phyloP scores from a whole-genome alignment of 2,797 vertebrate genomes.

The Anas bernieri region DNA sequence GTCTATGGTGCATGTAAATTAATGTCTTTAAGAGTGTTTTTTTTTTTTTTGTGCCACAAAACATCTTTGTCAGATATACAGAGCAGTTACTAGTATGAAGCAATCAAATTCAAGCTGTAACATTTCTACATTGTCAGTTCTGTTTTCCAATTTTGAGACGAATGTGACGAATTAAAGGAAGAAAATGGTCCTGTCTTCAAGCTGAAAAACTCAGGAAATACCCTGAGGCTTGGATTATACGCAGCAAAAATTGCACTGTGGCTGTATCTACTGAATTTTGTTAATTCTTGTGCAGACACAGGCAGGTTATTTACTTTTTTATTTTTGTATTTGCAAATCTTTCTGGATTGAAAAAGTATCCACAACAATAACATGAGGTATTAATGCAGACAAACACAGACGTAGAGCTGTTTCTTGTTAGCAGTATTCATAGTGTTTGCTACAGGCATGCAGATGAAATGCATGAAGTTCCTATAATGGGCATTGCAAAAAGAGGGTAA shows the following conservation, averaged over 20 bases:
- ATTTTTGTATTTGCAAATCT: neutral
- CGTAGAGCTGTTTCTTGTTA: neutral
- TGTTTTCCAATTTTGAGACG: neutral
- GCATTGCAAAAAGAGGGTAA: neutral
- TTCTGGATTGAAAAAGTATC: neutral
- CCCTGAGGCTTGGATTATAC: neutral
- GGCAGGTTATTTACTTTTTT: neutral
- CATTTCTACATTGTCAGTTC: neutral
- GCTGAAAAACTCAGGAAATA: neutral
- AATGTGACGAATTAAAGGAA: neutral
- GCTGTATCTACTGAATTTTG: neutral
- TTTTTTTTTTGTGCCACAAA: neutral
- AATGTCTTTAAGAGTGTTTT: neutral
- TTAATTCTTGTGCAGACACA: neutral
- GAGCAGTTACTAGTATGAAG: neutral
- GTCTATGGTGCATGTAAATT: neutral
- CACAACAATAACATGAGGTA: neutral
- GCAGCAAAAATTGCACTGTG: neutral
- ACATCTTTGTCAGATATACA: neutral
- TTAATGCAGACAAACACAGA: neutral
- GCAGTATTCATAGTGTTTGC: neutral
- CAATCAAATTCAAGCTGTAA: neutral
- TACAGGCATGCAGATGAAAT: neutral
- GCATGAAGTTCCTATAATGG: neutral
- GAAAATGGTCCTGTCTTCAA: neutral